These are phyloP conservation scores for Philaenus spumarius DNA, from an alignment of 1,140 invertebrate species.

Conservation along the genomic window DNA sequence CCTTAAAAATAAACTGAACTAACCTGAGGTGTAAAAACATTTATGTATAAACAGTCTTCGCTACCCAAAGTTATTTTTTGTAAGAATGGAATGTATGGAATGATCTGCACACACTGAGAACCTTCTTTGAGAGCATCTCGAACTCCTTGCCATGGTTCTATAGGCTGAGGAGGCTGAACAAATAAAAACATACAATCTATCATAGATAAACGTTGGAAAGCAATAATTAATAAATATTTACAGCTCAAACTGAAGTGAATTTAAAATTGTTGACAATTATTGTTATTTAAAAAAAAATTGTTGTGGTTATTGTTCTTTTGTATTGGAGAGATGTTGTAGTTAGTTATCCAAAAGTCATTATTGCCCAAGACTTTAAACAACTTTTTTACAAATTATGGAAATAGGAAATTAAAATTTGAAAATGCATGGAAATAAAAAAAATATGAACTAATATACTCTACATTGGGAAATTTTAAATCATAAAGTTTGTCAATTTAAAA, in stretches of 20 bases:
- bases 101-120: neutral
- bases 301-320: neutral
- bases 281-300: neutral
- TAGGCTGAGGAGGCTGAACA: conserved; percentile 47
- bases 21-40: conserved; percentile 37
- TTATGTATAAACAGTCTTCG: conserved; percentile 39
- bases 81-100: neutral
- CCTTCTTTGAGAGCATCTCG: conserved; percentile 11
- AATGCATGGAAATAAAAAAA: too few relatives aligned
- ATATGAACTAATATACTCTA: too few relatives aligned
- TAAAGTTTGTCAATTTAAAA: too few relatives aligned
- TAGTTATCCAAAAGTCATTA: too few relatives aligned
- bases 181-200: neutral
- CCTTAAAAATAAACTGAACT: too few relatives aligned
- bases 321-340: neutral
- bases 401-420: too few relatives aligned
- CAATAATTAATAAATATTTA: too few relatives aligned
- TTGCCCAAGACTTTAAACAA: too few relatives aligned
- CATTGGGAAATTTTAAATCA: too few relatives aligned
- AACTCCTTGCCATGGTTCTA: conserved; percentile 42
- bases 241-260: neutral
- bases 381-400: too few relatives aligned
- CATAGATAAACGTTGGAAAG: too few relatives aligned
- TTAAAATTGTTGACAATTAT: neutral
- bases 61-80: conserved; percentile 17